Percentiles rank a stretch among this genome's conserved stretches.
Conservation (phyloP, 2,888 invertebrate genomes). For the Gisinianus flammeolus region DNA sequence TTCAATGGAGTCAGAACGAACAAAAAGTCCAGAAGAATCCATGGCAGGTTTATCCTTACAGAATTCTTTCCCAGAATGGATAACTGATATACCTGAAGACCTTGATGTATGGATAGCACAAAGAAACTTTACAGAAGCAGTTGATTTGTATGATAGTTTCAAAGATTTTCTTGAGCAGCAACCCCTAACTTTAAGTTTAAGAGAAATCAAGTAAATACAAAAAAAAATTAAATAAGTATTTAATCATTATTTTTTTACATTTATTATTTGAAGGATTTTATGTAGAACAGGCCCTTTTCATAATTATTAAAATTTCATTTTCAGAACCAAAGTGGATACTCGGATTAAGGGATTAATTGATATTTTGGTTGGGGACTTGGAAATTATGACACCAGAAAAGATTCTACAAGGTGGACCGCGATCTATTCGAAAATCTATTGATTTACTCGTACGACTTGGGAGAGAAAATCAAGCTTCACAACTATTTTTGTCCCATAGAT, state of each 20-base stretch:
- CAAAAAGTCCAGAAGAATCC: slow-evolving; percentile 58
- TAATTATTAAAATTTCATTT: background rate
- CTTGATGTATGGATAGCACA: slow-evolving; percentile 94
- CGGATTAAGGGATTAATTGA: slow-evolving; percentile 80
- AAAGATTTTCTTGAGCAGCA: slow-evolving; percentile 53
- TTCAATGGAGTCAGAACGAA: slow-evolving; percentile 61
- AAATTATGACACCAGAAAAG: slow-evolving; percentile 82
- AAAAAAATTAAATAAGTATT: background rate
- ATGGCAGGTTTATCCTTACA: slow-evolving; percentile 47
- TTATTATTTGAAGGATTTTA: slow-evolving; percentile 3
- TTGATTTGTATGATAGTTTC: slow-evolving; percentile 64
- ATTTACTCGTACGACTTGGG: slow-evolving; percentile 79
- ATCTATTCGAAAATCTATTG: slow-evolving; percentile 81
- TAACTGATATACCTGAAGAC: slow-evolving; percentile 89
- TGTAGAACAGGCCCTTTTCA: background rate
- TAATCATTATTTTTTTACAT: background rate
- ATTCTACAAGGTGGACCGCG: slow-evolving; percentile 88
- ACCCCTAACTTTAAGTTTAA: slow-evolving; percentile 62
- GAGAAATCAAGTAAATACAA: slow-evolving; percentile 64
- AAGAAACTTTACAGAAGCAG: slow-evolving; percentile 92
- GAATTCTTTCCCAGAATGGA: slow-evolving; percentile 73
- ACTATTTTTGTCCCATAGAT: slow-evolving; percentile 65
- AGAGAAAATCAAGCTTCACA: slow-evolving; percentile 69
- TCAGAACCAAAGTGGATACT: slow-evolving; percentile 68
- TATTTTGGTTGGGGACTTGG: slow-evolving; percentile 85